Evolutionary conservation across 2,113 vertebrate genomes (phyloP), one percentile per base, ranked within the genome.

Genomic region (Callospermophilus lateralis): DNA sequence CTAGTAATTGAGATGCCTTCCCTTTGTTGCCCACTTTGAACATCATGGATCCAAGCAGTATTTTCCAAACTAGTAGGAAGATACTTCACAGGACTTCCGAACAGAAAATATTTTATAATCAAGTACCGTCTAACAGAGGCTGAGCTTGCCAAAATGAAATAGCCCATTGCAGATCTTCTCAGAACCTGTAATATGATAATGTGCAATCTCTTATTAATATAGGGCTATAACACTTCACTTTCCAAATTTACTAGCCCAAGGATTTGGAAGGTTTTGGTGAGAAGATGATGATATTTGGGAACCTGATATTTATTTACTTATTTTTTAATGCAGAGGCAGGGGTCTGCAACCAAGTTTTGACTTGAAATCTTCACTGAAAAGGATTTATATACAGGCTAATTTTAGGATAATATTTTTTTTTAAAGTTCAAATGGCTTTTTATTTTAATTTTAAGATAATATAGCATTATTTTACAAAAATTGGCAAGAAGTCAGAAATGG

Each of bases 371-470:
- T 77, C 55, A 67, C 42, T 90, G n/a, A 73, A 94, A 93, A 93
- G n/a, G 3, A 42, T 89, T 84, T 58, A 34, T 72, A 63, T 5
- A 80, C 28, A 74, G 51, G 22, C 72, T 92, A 72, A 55, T 95
- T 95, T 96, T 95, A 95, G 73, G 78, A 48, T 88, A 94, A 53
- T 94, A 58, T 53, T 91, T 88, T 89, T 32, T 61, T 84, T 93
- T 53, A 24, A 84, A 89, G 32, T 72, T 45, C 11, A 63, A 15
- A 63, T 92, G 30, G n/a, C 34, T 77, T 77, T 68, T 79, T 80
- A 39, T 79, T 87, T 88, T 81, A 88, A 90, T 90, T 95, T 83
- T 93, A 91, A 84, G 65, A 37, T 81, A 55, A 48, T 84, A 26
- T 45, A 39, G 72, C 16, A 70, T 70, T n/a, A 32, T 84, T 93